A percentile compares a stretch with the other conserved stretches of the same genome.
phyloP scores from a whole-genome alignment of 2,113 vertebrate species.

The Microtus oregoni region DNA sequence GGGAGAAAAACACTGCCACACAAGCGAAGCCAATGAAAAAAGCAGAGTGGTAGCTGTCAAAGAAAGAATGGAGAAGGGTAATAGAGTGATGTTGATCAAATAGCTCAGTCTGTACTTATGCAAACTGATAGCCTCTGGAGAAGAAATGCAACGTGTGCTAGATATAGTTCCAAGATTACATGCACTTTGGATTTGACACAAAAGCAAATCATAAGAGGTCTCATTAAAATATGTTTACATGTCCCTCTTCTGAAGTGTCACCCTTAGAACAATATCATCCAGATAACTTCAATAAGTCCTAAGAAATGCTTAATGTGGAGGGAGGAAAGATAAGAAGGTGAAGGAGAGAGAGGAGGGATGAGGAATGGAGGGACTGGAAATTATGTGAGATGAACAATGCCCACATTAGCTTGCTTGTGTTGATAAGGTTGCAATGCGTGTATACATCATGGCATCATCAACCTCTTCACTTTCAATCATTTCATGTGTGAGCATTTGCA shows the following conservation, averaged over 20 bases:
- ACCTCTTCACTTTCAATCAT: neutral
- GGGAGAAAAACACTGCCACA: neutral
- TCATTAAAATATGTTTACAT: neutral
- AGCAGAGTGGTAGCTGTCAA: neutral
- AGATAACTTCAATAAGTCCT: neutral
- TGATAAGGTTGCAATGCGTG: no score
- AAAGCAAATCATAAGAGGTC: neutral
- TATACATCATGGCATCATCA: neutral
- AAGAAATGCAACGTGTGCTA: neutral
- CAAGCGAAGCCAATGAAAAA: neutral
- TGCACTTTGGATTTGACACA: no score
- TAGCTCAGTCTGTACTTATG: rapidly evolving
- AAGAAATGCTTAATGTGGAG: neutral
- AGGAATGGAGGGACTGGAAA: neutral
- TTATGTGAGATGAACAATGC: neutral
- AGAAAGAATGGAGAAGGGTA: neutral
- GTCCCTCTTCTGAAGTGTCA: neutral
- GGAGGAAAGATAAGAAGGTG: neutral
- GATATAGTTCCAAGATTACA: no score
- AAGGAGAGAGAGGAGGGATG: neutral
- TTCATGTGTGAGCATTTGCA: neutral
- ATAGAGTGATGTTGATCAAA: neutral
- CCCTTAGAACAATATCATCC: neutral
- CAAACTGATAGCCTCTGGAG: neutral
- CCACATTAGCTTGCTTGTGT: neutral